Evolutionary conservation across 2,797 vertebrate species (phyloP).

Genomic region (Pseudomugil gertrudae): DNA sequence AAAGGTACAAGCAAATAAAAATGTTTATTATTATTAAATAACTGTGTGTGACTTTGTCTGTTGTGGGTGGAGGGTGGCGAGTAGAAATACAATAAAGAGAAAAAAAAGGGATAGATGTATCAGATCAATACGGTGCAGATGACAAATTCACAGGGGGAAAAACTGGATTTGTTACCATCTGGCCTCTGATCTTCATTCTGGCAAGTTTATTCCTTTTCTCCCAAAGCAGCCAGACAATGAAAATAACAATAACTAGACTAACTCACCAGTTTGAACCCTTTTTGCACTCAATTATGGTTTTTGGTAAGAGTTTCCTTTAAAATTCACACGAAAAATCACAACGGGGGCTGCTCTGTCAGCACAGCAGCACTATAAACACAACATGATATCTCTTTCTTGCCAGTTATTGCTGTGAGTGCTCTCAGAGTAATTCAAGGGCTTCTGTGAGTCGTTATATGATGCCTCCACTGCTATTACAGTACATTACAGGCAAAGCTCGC

Average conservation of each 20-base stretch:
- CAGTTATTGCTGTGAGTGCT: slow-evolving; percentile 70
- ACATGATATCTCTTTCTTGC: slow-evolving; percentile 53
- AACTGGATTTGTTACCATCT: slow-evolving; percentile 57
- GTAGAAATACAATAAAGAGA: slow-evolving; percentile 25
- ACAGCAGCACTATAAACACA: slow-evolving; percentile 37
- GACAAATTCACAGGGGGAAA: slow-evolving; percentile 51
- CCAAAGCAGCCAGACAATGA: not conserved
- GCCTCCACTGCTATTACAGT: slow-evolving; percentile 58
- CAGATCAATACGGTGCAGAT: slow-evolving; percentile 70
- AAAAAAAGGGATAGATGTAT: slow-evolving; percentile 22
- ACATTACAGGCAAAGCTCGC: slow-evolving; percentile 59
- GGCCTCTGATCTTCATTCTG: slow-evolving; percentile 19
- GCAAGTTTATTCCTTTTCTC: slow-evolving; percentile 11
- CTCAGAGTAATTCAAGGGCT: slow-evolving; percentile 69
- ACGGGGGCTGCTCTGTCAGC: slow-evolving; percentile 6
- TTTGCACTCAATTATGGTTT: slow-evolving; percentile 18
- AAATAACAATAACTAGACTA: slow-evolving; percentile 9
- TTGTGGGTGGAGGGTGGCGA: slow-evolving; percentile 11
- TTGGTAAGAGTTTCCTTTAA: slow-evolving; percentile 16
- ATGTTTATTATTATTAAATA: not conserved
- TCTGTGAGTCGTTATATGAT: slow-evolving; percentile 60
- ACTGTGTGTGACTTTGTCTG: slow-evolving; percentile 6
- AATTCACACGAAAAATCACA: slow-evolving; percentile 17
- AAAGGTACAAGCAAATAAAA: too few species aligned
- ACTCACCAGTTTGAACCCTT: not conserved